phyloP scores from a whole-genome alignment of 2,888 invertebrate genomes.

The Metopia argyrocephala region DNA sequence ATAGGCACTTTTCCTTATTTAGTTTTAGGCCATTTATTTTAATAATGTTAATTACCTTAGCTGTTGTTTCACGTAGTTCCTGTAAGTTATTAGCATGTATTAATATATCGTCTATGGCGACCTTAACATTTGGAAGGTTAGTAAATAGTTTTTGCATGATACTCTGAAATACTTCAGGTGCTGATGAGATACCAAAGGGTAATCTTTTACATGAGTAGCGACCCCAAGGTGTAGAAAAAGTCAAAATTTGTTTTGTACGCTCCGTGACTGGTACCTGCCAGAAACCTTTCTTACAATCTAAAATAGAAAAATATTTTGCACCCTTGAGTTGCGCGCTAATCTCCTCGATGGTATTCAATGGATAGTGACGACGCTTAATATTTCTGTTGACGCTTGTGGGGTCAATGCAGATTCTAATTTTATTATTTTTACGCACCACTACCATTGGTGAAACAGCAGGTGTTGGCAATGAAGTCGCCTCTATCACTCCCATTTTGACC shows the following conservation, averaged over 20 bases:
- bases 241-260: slow-evolving; percentile 56
- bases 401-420: slow-evolving; percentile 48
- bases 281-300: slow-evolving; percentile 60
- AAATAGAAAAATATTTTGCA: slow-evolving; percentile 47
- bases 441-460: slow-evolving; percentile 61
- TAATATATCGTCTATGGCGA: too few species aligned
- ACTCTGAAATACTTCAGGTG: slow-evolving; percentile 68
- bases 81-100: slow-evolving; percentile 59
- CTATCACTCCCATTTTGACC: slow-evolving; percentile 51
- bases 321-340: too few species aligned
- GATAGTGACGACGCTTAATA: slow-evolving; percentile 47
- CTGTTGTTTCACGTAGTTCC: slow-evolving; percentile 52
- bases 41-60: slow-evolving; percentile 48
- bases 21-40: slow-evolving; percentile 58
- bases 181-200: slow-evolving; percentile 58
- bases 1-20: slow-evolving; percentile 66
- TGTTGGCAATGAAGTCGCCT: slow-evolving; percentile 51
- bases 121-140: slow-evolving; percentile 56
- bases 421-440: slow-evolving; percentile 46
- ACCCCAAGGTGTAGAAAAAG: slow-evolving; percentile 60
- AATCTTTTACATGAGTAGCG: slow-evolving; percentile 57
- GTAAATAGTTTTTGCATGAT: slow-evolving; percentile 57
- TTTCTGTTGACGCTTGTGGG: slow-evolving; percentile 45
- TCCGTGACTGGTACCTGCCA: slow-evolving; percentile 61
- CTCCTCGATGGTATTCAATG: slow-evolving; percentile 53